These are phyloP conservation scores for Atlantisia rogersi DNA, from an alignment of 2,113 vertebrate genomes.

Conservation along the genomic window DNA sequence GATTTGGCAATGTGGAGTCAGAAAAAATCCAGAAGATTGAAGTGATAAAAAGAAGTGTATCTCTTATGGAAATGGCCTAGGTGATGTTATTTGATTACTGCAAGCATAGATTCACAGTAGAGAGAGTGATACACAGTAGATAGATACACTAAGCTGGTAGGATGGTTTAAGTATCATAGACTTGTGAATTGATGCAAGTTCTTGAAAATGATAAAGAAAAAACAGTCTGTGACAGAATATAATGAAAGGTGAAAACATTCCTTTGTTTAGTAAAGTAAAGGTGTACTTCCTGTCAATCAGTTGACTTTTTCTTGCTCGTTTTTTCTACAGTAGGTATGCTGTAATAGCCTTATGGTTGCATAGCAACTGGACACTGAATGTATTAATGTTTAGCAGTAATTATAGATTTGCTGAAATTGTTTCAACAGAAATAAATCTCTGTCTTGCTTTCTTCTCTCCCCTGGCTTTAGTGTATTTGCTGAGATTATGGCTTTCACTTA, in stretches of 20 bases:
- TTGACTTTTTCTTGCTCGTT: not conserved
- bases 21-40: not conserved
- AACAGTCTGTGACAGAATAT: not conserved
- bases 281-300: not conserved
- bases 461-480: not conserved
- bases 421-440: not conserved
- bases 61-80: not conserved
- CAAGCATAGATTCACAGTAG: not conserved
- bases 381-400: slow-evolving; percentile 7
- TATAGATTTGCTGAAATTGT: not conserved
- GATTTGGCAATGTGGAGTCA: not conserved
- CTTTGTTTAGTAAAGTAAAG: not conserved
- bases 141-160: not conserved
- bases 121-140: not conserved
- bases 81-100: not conserved
- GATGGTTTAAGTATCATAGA: not conserved
- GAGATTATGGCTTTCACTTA: not conserved
- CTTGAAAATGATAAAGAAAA: not conserved
- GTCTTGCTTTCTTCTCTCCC: not conserved
- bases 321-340: not conserved
- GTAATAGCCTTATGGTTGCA: not conserved
- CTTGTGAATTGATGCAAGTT: not conserved
- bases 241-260: not conserved
- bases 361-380: not conserved
- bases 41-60: not conserved